Evolutionary conservation across 2,888 invertebrate species (phyloP).

Genomic region (Gari tellinella): DNA sequence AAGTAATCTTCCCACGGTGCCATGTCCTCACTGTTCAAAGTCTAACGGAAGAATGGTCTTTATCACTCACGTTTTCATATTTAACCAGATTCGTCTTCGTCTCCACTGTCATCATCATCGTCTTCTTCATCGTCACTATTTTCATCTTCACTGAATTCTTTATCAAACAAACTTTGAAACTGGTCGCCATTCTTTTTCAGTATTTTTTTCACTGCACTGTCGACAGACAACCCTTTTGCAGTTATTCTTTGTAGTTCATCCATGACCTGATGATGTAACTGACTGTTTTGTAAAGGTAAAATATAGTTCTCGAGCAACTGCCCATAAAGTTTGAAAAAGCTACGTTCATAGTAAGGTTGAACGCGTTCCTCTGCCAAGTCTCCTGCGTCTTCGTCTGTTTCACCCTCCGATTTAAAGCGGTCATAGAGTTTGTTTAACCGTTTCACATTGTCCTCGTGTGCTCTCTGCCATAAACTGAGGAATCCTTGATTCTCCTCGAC

Average conservation of each 20-base stretch:
- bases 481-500: slow-evolving; percentile 2
- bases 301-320: background rate
- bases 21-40: slow-evolving; percentile 12
- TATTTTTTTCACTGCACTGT: background rate
- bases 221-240: background rate
- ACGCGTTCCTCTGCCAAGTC: slow-evolving; percentile 1
- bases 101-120: slow-evolving; percentile 20
- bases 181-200: background rate
- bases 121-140: slow-evolving; percentile 1
- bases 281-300: slow-evolving; percentile 2
- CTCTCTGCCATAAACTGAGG: slow-evolving; percentile 1
- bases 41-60: too few species aligned
- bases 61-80: too few species aligned
- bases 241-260: background rate
- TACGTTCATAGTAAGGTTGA: background rate
- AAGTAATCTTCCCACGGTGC: slow-evolving; percentile 45
- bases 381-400: background rate
- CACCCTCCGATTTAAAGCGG: background rate
- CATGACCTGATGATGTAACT: slow-evolving; percentile 3
- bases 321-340: background rate
- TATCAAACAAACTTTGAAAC: slow-evolving; percentile 5
- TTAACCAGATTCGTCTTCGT: background rate
- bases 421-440: background rate
- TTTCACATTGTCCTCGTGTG: background rate
- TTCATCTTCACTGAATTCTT: background rate